phyloP scores from a whole-genome alignment of 2,113 vertebrate genomes.

The Cebus imitator region DNA sequence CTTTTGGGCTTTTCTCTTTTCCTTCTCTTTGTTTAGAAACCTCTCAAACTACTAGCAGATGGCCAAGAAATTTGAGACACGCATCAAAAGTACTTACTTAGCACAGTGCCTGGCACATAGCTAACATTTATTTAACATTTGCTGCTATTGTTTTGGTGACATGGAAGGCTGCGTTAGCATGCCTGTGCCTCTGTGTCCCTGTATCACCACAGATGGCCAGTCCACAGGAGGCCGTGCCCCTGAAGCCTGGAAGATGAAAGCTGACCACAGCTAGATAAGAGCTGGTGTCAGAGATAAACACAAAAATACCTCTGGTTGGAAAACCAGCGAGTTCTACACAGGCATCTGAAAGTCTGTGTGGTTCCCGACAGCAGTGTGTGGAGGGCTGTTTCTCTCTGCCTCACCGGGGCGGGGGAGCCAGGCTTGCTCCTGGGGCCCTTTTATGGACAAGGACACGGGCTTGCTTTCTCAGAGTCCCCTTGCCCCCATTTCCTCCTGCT shows the following conservation, averaged over 20 bases:
- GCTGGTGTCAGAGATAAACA: not conserved
- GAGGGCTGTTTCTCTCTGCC: not conserved
- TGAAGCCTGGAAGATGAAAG: not conserved
- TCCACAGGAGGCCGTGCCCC: not conserved
- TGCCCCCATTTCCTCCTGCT: conserved; percentile 3
- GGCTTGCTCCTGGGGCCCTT: not conserved
- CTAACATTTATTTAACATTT: not conserved
- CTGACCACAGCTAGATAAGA: not conserved
- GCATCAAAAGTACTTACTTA: not conserved
- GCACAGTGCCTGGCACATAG: not conserved
- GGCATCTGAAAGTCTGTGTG: not conserved
- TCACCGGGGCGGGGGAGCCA: fast-evolving
- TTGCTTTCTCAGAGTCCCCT: not conserved
- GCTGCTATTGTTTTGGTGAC: not conserved
- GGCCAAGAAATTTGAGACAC: not conserved
- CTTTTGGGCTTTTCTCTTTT: not conserved
- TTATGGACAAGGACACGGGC: no score
- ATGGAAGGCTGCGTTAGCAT: not conserved
- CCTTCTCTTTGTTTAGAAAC: not conserved
- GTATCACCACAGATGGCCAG: not conserved
- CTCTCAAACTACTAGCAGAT: not conserved
- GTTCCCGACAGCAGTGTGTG: not conserved
- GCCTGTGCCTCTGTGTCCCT: not conserved
- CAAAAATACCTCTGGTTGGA: not conserved
- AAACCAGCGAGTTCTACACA: not conserved